Evolutionary conservation across 2,797 vertebrate genomes (phyloP), one percentile per base, ranked within the genome.

Genomic region (Anguilla anguilla): DNA sequence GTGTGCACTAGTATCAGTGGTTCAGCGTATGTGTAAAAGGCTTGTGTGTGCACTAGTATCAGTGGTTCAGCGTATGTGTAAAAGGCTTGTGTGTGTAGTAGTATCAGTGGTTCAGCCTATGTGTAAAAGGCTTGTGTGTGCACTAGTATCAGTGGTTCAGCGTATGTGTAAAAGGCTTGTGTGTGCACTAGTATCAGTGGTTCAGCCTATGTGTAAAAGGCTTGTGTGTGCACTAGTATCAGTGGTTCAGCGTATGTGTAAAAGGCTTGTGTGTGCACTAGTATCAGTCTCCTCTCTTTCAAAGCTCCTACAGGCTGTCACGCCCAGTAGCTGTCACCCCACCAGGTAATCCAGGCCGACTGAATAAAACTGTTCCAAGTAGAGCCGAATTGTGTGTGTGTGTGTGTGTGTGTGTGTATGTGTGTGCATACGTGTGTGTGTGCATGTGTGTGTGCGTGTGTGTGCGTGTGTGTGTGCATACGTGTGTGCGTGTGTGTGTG

Each of bases 251-350:
- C 25, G 22, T 25, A n/a, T 11, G 61, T n/a, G 31, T 77, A 39
- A 4, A 35, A 35, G 72, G 72, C 6, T 15, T 19, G 31, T 77
- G 31, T 77, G 31, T 77, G 72, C 35, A 57, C 3, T 2, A 15
- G 55, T 61, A 61, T 61, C 10, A 61, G 67, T n/a, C 90, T 53
- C 89, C 46, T 88, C 10, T 90, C 85, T 87, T 85, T 2, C 77
- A 61, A 89, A 97, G 96, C 46, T 86, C 91, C 90, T 95, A 93
- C 89, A 97, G 96, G 87, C 92, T 96, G 91, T 95, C 97, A 2
- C 96, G 97, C 28, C 98, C 97, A 7, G 95, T 98, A 64, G 97
- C 96, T 59, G 94, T 98, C 90, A 97, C 97, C 74, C 96, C 97
- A 15, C 97, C 97, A 92, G 96, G 96, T 96, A 90, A 84, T 15